Evolutionary conservation across 2,113 vertebrate genomes (phyloP).

Genomic region (Argyrosomus japonicus): DNA sequence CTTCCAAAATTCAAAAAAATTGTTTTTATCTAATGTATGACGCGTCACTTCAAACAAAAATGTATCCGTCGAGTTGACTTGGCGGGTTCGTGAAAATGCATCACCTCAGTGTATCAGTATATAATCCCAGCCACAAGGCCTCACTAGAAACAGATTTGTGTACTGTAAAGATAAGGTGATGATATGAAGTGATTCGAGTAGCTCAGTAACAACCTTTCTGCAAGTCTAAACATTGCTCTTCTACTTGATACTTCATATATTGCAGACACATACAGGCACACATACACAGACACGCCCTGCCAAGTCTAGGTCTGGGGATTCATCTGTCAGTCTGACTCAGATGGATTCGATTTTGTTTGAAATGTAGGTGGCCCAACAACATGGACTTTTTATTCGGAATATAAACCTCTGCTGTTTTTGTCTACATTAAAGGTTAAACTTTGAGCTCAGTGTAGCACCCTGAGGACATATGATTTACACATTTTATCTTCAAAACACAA

Average conservation of each 20-base stretch:
- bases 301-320: background rate
- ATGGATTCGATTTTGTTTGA: slow-evolving; percentile 11
- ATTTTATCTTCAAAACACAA: slow-evolving; percentile 1
- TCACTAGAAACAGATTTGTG: too few relatives aligned
- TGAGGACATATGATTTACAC: background rate
- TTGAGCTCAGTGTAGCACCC: background rate
- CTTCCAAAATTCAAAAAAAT: too few relatives aligned
- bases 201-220: background rate
- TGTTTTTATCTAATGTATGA: too few relatives aligned
- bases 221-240: slow-evolving; percentile 4
- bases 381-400: slow-evolving; percentile 2
- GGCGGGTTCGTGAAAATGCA: too few relatives aligned
- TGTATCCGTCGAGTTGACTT: too few relatives aligned
- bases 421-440: background rate
- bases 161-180: too few relatives aligned
- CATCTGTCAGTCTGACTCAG: background rate
- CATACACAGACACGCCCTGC: background rate
- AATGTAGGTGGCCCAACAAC: background rate
- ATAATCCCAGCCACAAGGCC: too few relatives aligned
- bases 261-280: background rate
- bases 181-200: background rate
- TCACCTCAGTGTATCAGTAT: too few relatives aligned
- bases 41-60: too few relatives aligned
- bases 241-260: background rate
- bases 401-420: background rate